Conservation (phyloP, 2,797 vertebrate genomes). For the Gallinago solitaria region DNA sequence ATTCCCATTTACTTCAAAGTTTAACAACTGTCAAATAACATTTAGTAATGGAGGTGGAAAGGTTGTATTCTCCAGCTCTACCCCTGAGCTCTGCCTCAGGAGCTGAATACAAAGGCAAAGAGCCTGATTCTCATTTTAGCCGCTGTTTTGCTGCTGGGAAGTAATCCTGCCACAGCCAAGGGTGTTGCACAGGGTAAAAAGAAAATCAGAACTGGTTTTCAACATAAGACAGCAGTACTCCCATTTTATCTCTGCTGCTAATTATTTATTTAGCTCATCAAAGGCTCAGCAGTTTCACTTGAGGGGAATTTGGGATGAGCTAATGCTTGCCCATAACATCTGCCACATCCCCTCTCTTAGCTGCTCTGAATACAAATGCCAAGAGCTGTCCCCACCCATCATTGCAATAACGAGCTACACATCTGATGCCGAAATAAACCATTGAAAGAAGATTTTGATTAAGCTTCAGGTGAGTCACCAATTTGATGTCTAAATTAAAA, state of each 20-base stretch:
- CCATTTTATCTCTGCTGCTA: neutral
- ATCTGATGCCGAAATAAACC: neutral
- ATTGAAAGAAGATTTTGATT: constrained; percentile 17
- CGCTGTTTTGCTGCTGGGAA: neutral
- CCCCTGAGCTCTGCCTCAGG: neutral
- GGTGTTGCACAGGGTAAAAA: neutral
- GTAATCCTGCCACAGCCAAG: neutral
- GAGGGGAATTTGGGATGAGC: neutral
- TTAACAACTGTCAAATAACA: neutral
- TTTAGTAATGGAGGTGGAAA: neutral
- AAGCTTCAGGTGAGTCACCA: constrained; percentile 21
- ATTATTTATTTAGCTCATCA: constrained; percentile 42
- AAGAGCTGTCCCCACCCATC: neutral
- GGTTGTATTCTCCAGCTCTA: neutral
- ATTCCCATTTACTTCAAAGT: neutral
- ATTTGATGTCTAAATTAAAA: neutral
- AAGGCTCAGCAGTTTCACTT: neutral
- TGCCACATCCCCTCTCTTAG: neutral
- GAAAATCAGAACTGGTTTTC: neutral
- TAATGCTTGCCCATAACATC: neutral
- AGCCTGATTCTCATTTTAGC: neutral
- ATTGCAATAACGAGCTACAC: neutral
- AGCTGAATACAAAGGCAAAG: neutral
- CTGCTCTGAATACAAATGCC: neutral
- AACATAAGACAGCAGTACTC: neutral